These are phyloP conservation scores for Eucidaris tribuloides DNA, from an alignment of 35 echinoderm and acorn worm genomes.

Conservation along the genomic window DNA sequence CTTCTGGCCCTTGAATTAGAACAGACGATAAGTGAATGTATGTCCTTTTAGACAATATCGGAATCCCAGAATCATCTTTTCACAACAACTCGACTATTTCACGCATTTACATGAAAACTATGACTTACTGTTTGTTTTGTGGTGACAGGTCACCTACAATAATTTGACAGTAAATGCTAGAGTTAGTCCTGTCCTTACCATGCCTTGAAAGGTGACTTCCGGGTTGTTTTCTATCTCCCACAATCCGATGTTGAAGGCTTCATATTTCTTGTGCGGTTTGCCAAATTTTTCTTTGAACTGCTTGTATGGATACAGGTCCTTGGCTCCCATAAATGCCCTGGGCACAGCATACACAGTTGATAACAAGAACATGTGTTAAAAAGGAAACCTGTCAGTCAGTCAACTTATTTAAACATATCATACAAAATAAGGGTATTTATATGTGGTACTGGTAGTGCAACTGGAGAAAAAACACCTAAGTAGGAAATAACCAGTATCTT, in stretches of 20 bases:
- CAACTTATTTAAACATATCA: too few species aligned
- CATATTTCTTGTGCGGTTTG: conserved; percentile 72
- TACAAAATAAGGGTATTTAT: too few species aligned
- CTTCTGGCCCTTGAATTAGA: not conserved
- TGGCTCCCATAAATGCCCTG: conserved; percentile 87
- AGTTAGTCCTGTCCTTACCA: conserved; percentile 39
- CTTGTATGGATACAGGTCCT: conserved; percentile 82
- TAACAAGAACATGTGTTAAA: too few species aligned
- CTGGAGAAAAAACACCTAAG: too few species aligned
- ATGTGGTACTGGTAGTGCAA: too few species aligned
- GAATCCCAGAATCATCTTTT: not conserved
- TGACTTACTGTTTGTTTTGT: not conserved
- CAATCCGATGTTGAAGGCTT: conserved; percentile 85
- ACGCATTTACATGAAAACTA: not conserved
- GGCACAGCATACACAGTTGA: too few species aligned
- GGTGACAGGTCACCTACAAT: not conserved
- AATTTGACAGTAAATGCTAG: not conserved
- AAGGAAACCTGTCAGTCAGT: too few species aligned
- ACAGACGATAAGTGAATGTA: too few species aligned
- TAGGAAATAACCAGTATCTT: too few species aligned
- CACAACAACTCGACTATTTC: not conserved
- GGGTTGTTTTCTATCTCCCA: conserved; percentile 91
- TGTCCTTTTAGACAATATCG: not conserved
- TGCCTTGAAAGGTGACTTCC: conserved; percentile 54
- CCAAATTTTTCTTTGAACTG: conserved; percentile 84